A percentile compares a stretch with the other conserved stretches of the same genome.
These are phyloP conservation scores for Azemiops feae DNA, from an alignment of 2,113 vertebrate species.

Conservation along the genomic window DNA sequence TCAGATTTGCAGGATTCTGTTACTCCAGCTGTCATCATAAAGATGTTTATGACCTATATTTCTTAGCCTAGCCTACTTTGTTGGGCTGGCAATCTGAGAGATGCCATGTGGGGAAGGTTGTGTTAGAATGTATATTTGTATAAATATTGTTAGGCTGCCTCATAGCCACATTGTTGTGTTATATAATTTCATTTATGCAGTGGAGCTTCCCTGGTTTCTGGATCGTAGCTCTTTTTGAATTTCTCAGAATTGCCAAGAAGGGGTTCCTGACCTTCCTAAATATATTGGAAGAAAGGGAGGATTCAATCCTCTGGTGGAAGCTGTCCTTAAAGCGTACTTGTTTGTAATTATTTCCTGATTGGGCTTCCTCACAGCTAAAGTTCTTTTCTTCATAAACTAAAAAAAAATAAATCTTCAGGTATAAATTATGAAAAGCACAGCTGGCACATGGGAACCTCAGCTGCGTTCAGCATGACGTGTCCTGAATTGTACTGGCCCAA, in stretches of 20 bases:
- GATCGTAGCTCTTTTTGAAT: neutral
- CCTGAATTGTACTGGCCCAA: slow-evolving; percentile 6
- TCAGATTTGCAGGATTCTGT: neutral
- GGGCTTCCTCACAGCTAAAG: neutral
- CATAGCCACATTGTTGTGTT: neutral
- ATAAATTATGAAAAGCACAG: neutral
- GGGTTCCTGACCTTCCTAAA: neutral
- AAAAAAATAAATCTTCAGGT: neutral
- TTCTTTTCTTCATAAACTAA: neutral
- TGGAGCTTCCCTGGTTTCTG: neutral
- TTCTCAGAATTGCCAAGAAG: neutral
- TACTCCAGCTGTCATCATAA: neutral
- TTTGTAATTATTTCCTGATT: neutral
- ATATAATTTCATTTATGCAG: neutral
- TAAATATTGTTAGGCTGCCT: neutral
- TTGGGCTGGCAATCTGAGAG: neutral
- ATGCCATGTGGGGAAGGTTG: neutral
- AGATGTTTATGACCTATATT: neutral
- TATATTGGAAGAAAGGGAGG: neutral
- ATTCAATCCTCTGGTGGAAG: neutral
- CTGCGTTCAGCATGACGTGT: neutral
- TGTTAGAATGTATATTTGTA: neutral
- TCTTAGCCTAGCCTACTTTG: neutral
- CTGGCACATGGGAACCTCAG: neutral
- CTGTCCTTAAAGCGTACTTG: neutral